Base-by-base conservation (phyloP, 2,797 vertebrate species). In the Pseudochaenichthys georgianus region DNA sequence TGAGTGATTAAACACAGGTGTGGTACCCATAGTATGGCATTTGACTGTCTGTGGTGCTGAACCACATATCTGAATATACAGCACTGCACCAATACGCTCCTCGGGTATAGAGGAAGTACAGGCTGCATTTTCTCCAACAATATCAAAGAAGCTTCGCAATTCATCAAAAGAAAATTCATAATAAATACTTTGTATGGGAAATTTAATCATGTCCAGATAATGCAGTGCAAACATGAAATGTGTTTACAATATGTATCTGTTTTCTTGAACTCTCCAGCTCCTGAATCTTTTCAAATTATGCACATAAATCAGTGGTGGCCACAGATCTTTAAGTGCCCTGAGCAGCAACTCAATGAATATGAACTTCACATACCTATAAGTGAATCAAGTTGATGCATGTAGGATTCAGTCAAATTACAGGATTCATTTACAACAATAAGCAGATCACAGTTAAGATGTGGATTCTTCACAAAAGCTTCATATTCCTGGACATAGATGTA, bases 281-380 rank as follows among this genome's bases (percentile, higher is more conserved):
- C 59, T 75, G n/a, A 73, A 77, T 75, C 68, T 61, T 54, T 63
- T 81, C 38, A 77, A 70, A 79, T 79, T 87, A 87, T 87, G 88
- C 80, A 88, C 79, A 82, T 86, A 79, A 84, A 80, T 83, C 77
- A 77, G 71, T 50, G 64, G 60, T 55, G 73, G 73, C 59, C 75
- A 67, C 75, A 65, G 78, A 88, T 90, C 79, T 82, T 76, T 77
- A 38, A 52, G 63, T 5, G 51, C 73, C 73, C 65, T 1, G 2
- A 77, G 77, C 73, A 21, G 83, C 82, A 85, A 85, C 64, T 81
- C 62, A 89, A 79, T 82, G 77, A 78, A 60, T 69, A 67, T 77
- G 58, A 84, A 77, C 64, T 68, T 64, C 48, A 63, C 47, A 73
- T n/a, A 68, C 45, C 28, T 54, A 12, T 38, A 77, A 77, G 61